These are phyloP conservation scores for Rhabdornis inornatus DNA, from an alignment of 2,113 vertebrate genomes.

Conservation along the genomic window DNA sequence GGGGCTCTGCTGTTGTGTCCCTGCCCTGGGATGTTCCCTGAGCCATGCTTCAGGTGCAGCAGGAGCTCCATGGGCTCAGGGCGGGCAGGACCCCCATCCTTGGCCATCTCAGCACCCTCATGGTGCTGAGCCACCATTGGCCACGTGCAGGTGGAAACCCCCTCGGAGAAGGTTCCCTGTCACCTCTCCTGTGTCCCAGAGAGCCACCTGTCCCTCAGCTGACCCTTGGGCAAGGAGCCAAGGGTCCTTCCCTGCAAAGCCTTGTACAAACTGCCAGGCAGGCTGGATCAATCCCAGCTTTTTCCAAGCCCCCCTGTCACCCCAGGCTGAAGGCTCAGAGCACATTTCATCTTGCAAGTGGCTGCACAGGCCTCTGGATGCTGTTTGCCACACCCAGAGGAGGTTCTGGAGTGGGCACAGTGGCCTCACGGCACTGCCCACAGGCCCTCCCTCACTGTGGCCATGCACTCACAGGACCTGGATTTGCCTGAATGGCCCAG, in stretches of 20 bases:
- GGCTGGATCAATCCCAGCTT: not conserved
- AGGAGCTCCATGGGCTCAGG: not conserved
- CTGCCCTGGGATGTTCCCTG: not conserved
- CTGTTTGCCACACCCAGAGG: not conserved
- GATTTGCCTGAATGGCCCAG: not conserved
- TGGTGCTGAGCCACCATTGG: not conserved
- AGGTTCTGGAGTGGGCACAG: not conserved
- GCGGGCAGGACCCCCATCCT: not conserved
- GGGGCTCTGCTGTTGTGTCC: not conserved
- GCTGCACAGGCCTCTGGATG: not conserved
- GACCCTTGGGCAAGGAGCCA: not conserved
- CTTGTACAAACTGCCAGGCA: not conserved
- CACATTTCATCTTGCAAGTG: rapidly evolving
- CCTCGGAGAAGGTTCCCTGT: not conserved
- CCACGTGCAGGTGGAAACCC: not conserved
- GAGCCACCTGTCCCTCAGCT: not conserved
- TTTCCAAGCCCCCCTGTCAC: not conserved
- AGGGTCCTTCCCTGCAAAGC: not conserved
- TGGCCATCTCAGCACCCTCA: not conserved
- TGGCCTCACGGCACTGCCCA: not conserved
- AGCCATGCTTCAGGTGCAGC: rapidly evolving
- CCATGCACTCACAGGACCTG: rapidly evolving
- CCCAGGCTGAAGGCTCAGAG: not conserved
- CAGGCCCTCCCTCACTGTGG: not conserved
- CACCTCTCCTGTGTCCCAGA: not conserved